phyloP scores from a whole-genome alignment of 2,113 vertebrate genomes.

The Upupa epops region DNA sequence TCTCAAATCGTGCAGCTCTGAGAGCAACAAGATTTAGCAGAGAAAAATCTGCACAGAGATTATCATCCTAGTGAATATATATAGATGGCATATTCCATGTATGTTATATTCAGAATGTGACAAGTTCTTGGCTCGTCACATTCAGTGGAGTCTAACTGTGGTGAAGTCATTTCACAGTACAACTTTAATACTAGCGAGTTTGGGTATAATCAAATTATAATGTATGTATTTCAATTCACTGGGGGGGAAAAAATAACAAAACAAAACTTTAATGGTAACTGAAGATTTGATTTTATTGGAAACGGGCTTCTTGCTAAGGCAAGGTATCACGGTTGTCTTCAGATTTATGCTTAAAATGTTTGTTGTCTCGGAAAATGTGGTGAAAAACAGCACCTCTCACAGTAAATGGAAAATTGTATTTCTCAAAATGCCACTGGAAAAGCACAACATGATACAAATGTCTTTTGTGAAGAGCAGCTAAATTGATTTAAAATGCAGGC shows the following conservation, averaged over 20 bases:
- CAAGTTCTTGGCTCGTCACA: constrained; percentile 66
- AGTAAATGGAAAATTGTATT: constrained; percentile 57
- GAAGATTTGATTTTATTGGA: constrained; percentile 51
- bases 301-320: constrained; percentile 35
- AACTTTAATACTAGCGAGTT: constrained; percentile 69
- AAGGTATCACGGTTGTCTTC: constrained; percentile 46
- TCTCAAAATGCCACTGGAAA: constrained; percentile 58
- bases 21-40: constrained; percentile 62
- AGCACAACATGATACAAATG: constrained; percentile 39
- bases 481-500: constrained; percentile 39
- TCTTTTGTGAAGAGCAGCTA: constrained; percentile 51
- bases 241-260: neutral
- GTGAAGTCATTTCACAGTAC: constrained; percentile 69
- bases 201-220: constrained; percentile 66
- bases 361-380: constrained; percentile 51
- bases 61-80: constrained; percentile 65
- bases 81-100: constrained; percentile 66
- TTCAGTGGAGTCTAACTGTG: constrained; percentile 66
- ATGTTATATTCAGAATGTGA: constrained; percentile 70
- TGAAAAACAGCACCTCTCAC: constrained; percentile 49
- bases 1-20: neutral
- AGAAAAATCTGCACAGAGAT: constrained; percentile 69
- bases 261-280: constrained; percentile 53
- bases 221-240: constrained; percentile 54
- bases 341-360: constrained; percentile 54